Base-by-base conservation (phyloP, 2,113 vertebrate species). In the Pampusana beccarii region DNA sequence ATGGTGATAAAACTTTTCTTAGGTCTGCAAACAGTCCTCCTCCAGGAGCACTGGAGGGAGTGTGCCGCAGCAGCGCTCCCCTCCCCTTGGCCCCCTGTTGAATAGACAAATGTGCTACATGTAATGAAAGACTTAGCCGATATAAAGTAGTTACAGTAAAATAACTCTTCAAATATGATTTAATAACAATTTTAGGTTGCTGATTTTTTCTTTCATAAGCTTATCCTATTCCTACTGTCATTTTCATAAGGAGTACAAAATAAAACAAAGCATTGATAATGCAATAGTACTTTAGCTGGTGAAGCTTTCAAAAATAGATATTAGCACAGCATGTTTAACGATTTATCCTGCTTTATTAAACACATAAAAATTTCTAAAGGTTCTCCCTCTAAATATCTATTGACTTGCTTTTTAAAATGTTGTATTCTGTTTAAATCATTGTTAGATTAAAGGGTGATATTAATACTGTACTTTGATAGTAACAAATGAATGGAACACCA, bases 51-150 rank as follows among this genome's bases (percentile, higher is more conserved):
- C 42, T 2, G 4, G 23, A 66, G 13, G 16, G 11, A 31, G 9
- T 7, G 7, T 69, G 16, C 9, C 1, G 1, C 33, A 26, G 31
- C 5, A 11, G 21, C 1, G 3, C 25, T 91, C 28, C 5, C 6
- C 14, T 71, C 12, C 4, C 15, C 6, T 51, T 84, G 29, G 6
- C 28, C 24, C 14, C 8, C 5, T 0, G 0, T 56, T 83, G 9
- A 31, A 31, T 20, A 56, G 18, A n/a, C 2, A 44, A 38, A 48
- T 13, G 13, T 48, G 80, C 69, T 20, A 11, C 61, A 36, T 20
- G 9, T 38, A 36, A 65, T 16, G 48, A 61, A 80, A 57, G 16
- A 58, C 7, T 57, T 67, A 70, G 23, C n/a, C 40, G 9, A 75
- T 62, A 18, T 16, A 25, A 56, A 40, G 2, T 9, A 77, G 7